Evolutionary conservation across 30 jellyfish, hydroid and myxozoan species (phyloP), one percentile per base, ranked within the genome.

Genomic region (Cassiopea xamachana): DNA sequence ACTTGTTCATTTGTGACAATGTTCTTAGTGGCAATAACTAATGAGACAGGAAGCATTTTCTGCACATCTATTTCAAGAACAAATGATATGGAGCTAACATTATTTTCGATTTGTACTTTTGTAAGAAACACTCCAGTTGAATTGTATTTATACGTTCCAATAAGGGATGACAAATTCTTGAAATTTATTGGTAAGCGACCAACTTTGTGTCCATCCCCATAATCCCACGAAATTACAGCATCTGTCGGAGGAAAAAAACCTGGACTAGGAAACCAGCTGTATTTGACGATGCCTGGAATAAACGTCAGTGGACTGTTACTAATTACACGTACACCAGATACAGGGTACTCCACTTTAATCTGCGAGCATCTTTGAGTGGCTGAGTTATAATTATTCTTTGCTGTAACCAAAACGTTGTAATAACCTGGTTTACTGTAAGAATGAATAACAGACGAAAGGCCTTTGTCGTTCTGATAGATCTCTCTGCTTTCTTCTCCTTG

Each of bases 161-260:
- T 60, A 2, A 81, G 83, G 9, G 80, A 70, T 7, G 92, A 62
- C 64, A 39, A 14, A 43, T 82, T 90, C 46, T 64, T 48, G 60
- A 89, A 78, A 64, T 81, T 75, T 18, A 87, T 69, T 46, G 90
- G 88, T 16, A 77, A 49, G 13, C 78, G 86, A n/a, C 76, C 77
- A 49, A 75, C 45, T 62, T n/a, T 44, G 90, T 83, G 59, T 44
- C 98, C 98, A 82, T 96, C 98, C 2, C 99, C 99, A 71, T 81
- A 96, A n/a, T 90, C 92, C 98, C 98, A 96, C 14, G 92, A 69
- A 59, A 96, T 69, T 60, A 82, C 55, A 7, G 99, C 98, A 83
- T 92, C 92, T 13, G 98, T 92, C 16, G 98, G 99, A n/a, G 87
- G 88, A 0, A 78, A 18, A 17, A 81, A 96, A 1, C 77, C 94